Conservation (phyloP, 1,140 invertebrate species). For the Limonius californicus region DNA sequence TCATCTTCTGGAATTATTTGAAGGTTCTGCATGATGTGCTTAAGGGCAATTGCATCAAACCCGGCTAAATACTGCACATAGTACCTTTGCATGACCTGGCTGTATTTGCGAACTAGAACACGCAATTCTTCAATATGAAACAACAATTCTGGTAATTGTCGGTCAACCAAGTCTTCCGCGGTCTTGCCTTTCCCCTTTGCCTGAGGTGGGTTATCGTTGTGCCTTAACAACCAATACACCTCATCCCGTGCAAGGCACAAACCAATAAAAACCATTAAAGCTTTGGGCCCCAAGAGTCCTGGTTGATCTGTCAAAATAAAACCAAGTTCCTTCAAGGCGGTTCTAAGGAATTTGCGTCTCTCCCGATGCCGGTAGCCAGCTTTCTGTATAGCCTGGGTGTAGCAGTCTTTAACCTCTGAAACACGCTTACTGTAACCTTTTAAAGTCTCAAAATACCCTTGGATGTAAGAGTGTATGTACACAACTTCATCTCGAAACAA, state of each 20-base stretch:
- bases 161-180: slow-evolving; percentile 85
- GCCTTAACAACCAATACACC: slow-evolving; percentile 93
- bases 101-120: slow-evolving; percentile 89
- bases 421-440: slow-evolving; percentile 93
- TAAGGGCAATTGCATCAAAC: slow-evolving; percentile 90
- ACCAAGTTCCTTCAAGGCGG: slow-evolving; percentile 91
- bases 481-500: slow-evolving; percentile 97
- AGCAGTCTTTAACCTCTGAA: slow-evolving; percentile 92
- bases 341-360: slow-evolving; percentile 91
- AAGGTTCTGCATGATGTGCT: slow-evolving; percentile 86
- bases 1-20: slow-evolving; percentile 90
- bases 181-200: slow-evolving; percentile 81
- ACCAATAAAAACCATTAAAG: slow-evolving; percentile 95
- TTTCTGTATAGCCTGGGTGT: slow-evolving; percentile 84
- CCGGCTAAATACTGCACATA: slow-evolving; percentile 96
- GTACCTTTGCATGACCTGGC: slow-evolving; percentile 95
- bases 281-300: slow-evolving; percentile 93
- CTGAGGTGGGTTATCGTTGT: slow-evolving; percentile 91
- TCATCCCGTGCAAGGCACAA: slow-evolving; percentile 94
- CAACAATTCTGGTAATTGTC: slow-evolving; percentile 93
- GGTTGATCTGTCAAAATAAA: slow-evolving; percentile 97
- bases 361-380: slow-evolving; percentile 90
- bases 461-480: slow-evolving; percentile 91
- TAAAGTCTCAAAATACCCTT: slow-evolving; percentile 89
- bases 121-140: slow-evolving; percentile 98